phyloP scores from a whole-genome alignment of 2,113 vertebrate species.

The Otolemur garnettii region DNA sequence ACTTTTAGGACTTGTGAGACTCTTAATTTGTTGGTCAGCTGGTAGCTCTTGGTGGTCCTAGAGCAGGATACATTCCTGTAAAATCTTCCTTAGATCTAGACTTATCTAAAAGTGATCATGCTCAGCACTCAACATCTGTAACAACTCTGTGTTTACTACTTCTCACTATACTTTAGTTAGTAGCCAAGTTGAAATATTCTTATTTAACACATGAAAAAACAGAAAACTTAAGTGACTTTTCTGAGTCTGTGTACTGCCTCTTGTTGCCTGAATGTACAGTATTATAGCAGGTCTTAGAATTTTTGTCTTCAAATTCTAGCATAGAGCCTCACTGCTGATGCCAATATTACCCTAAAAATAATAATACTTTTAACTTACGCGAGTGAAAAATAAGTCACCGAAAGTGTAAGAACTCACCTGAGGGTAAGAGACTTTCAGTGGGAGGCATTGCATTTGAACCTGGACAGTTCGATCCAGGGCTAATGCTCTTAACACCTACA shows the following conservation, averaged over 20 bases:
- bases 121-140: not conserved
- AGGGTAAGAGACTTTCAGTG: not conserved
- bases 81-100: not conserved
- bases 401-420: not conserved
- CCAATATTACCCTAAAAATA: not conserved
- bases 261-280: not conserved
- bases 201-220: not conserved
- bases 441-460: not conserved
- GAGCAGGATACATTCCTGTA: not conserved
- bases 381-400: not conserved
- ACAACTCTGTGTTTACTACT: not conserved
- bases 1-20: not conserved
- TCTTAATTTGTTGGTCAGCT: not conserved
- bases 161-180: not conserved
- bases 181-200: not conserved
- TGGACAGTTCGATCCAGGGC: not conserved
- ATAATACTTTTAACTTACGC: not conserved
- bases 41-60: no score
- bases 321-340: not conserved
- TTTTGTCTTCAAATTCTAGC: constrained; percentile 9
- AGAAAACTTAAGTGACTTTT: constrained; percentile 1
- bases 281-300: not conserved
- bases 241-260: not conserved
- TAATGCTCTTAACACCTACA: not conserved
- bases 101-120: not conserved